Evolutionary conservation across 2,888 invertebrate species (phyloP), one percentile per base, ranked within the genome.

Genomic region (Dioctria rufipes): DNA sequence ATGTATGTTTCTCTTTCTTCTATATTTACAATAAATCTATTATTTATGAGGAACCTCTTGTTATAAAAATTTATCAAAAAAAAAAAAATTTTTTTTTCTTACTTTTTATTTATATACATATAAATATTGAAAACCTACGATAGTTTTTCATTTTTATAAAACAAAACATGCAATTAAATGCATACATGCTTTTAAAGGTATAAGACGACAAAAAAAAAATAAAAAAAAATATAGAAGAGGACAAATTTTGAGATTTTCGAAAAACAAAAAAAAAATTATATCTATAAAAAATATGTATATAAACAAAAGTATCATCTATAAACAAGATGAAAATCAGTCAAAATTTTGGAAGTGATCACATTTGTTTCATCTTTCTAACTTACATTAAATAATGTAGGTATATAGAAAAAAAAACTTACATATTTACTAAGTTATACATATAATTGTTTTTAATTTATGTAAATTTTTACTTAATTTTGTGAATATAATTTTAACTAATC

Each of bases 361-460:
- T 58, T 73, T 73, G 73, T 73, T 73, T 73, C 73, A 54, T 54
- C 54, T 54, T n/a, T 54, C 60, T 73, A 58, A 73, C 73, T 73
- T 73, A 54, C 71, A 71, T 13, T 46, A 46, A 46, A 5, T 46
- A 25, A 25, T 25, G 25, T 54, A 54, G 54, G 11, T 25, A 25
- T 25, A 25, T 25, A 25, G 25, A 25, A 25, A 25, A 25, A 25
- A 25, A 25, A 25, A 54, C 1, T 4, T 54, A 54, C 54, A 54
- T 54, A 11, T 54, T n/a, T 54, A 54, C 4, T 54, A 11, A 54
- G 11, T 8, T 54, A 54, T 54, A 54, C 8, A 46, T 46, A 46
- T 46, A 46, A 3, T 11, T 54, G 11, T 8, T n/a, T 54, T n/a
- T 11, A 54, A 54, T 54, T 54, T 54, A 54, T 54, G 54, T 11